Evolutionary conservation across 2,888 invertebrate species (phyloP).

Genomic region (Eupithecia pulchellata): DNA sequence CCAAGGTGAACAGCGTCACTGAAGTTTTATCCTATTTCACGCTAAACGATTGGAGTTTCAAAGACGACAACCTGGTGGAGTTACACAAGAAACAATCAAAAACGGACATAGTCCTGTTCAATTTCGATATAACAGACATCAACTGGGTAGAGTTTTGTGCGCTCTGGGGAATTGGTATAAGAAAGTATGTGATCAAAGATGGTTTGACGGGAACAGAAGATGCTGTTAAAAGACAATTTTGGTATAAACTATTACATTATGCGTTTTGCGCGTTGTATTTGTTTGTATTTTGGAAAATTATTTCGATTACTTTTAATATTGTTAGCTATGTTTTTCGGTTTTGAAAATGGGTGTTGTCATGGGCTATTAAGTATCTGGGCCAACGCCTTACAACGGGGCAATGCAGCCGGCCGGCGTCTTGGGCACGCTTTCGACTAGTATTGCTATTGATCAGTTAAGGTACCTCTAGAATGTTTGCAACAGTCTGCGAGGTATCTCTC

Average conservation of each 20-base stretch:
- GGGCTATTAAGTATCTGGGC: neutral
- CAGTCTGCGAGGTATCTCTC: neutral
- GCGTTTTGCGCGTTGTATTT: constrained; percentile 19
- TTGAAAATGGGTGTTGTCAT: neutral
- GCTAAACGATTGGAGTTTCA: constrained; percentile 30
- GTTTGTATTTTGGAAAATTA: constrained; percentile 22
- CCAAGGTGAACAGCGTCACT: constrained; percentile 35
- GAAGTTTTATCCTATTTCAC: constrained; percentile 28
- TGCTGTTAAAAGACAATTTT: constrained; percentile 25
- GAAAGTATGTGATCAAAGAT: constrained; percentile 41
- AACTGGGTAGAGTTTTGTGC: constrained; percentile 27
- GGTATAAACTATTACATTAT: constrained; percentile 28
- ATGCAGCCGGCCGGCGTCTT: neutral
- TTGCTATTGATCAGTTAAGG: neutral
- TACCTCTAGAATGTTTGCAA: neutral
- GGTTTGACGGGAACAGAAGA: constrained; percentile 26
- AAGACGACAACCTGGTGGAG: constrained; percentile 27
- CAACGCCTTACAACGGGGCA: neutral
- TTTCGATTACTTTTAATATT: neutral
- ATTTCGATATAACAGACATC: constrained; percentile 38
- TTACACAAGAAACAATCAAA: constrained; percentile 35
- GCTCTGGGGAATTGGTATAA: constrained; percentile 32
- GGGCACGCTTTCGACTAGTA: neutral
- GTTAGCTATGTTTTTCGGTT: neutral
- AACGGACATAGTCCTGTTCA: constrained; percentile 40